Conservation (phyloP, 2,797 vertebrate species). For the Garrulus glandarius region DNA sequence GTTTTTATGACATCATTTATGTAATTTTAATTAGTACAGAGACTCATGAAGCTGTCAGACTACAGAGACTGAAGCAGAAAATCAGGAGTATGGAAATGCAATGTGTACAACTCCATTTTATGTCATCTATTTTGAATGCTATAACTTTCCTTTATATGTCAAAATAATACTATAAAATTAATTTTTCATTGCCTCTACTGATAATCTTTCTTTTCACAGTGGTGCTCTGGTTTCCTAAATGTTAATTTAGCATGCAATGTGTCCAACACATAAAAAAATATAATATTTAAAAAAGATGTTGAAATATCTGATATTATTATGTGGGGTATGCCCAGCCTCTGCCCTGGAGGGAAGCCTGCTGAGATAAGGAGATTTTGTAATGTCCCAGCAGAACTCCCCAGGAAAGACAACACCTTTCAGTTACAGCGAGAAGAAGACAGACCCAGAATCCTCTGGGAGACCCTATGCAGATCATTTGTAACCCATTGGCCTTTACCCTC, state of each 20-base stretch:
- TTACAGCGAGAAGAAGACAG: too few species aligned
- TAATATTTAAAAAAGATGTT: not conserved
- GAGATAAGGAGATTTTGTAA: too few species aligned
- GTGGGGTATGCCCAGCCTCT: too few species aligned
- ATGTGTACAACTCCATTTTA: not conserved
- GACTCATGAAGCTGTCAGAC: not conserved
- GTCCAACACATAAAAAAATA: not conserved
- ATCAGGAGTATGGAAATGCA: not conserved
- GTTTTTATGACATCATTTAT: constrained; percentile 22
- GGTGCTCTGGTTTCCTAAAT: not conserved
- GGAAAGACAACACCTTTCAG: too few species aligned
- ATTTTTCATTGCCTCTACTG: not conserved
- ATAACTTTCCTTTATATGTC: not conserved
- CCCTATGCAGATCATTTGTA: too few species aligned
- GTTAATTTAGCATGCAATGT: not conserved
- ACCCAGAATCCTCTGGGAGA: too few species aligned
- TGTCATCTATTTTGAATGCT: not conserved
- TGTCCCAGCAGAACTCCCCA: too few species aligned
- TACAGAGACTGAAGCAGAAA: not conserved
- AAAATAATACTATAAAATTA: not conserved
- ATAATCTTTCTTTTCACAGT: not conserved
- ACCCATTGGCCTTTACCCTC: too few species aligned
- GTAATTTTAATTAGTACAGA: constrained; percentile 44
- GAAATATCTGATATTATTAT: not conserved
- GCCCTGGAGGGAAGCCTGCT: too few species aligned